Evolutionary conservation across 2,113 vertebrate genomes (phyloP), one percentile per base, ranked within the genome.

Genomic region (Myotis lucifugus): DNA sequence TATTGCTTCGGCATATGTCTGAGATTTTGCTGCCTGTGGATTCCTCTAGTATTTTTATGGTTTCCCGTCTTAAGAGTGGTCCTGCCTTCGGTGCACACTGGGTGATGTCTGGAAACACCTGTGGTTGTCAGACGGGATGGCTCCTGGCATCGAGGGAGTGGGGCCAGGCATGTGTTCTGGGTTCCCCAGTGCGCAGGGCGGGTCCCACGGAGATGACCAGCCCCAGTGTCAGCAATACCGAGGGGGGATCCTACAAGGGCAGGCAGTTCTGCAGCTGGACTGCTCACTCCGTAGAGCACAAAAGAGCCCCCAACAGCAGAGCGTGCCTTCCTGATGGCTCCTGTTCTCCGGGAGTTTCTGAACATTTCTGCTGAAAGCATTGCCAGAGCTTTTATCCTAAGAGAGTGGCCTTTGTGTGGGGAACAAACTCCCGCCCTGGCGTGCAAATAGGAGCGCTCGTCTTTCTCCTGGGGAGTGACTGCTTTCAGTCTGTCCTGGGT

Each of bases 231-330:
- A 17, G 13, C 42, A 7, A 42, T 14, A 5, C 56, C 8, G 1
- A 1, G 15, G 27, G 46, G 34, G 17, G 27, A 10, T 61, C 25
- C 23, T 70, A 1, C 12, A 6, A n/a, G 46, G 27, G 8, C 25
- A 8, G 14, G 81, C 69, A 3, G 34, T 70, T 50, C 9, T 50
- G 34, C 61, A n/a, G 76, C 34, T 32, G 29, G 11, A 52, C 32
- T 1, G 11, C 81, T 23, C 25, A 0, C 42, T 6, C 34, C 14
- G 0, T 5, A 0, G 12, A 48, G 27, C 7, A 23, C 25, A 5
- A 0, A 52, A 56, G 56, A 52, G 42, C 88, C 66, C 74, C n/a
- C 5, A 1, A 9, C 7, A 29, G 48, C 56, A 1, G 14, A 29
- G 61, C 1, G 27, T 17, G 37, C 27, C 66, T 82, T 70, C 19